Evolutionary conservation across 1,140 invertebrate species (phyloP).

Genomic region (Tetragonula clypearis): DNA sequence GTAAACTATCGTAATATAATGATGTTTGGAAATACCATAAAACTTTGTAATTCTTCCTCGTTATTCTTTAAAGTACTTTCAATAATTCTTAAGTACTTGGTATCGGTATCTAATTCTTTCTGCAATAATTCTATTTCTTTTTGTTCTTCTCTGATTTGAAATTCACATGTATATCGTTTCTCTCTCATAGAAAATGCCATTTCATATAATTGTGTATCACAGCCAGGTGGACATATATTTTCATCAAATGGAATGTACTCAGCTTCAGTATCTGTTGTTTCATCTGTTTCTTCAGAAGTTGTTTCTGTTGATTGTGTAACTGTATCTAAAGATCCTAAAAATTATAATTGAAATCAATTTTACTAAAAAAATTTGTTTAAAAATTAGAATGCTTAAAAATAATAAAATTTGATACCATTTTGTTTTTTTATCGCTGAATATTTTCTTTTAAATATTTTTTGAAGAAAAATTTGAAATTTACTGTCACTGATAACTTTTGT

Average conservation of each 20-base stretch:
- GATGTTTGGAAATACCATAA: slow-evolving; percentile 71
- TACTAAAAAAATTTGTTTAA: not conserved
- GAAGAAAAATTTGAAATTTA: slow-evolving; percentile 88
- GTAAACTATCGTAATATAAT: slow-evolving; percentile 34
- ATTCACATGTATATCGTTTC: slow-evolving; percentile 81
- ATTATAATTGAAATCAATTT: slow-evolving; percentile 19
- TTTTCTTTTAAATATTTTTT: slow-evolving; percentile 90
- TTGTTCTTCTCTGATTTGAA: slow-evolving; percentile 76
- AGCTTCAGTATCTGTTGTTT: slow-evolving; percentile 84
- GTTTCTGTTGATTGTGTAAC: slow-evolving; percentile 82
- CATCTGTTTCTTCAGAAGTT: slow-evolving; percentile 81
- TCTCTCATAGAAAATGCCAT: slow-evolving; percentile 84
- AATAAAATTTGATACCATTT: slow-evolving; percentile 64
- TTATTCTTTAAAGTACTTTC: slow-evolving; percentile 68
- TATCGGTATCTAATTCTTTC: slow-evolving; percentile 76
- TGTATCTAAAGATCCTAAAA: slow-evolving; percentile 75
- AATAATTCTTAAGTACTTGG: slow-evolving; percentile 71
- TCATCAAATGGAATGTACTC: slow-evolving; percentile 87
- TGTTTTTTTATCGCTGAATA: slow-evolving; percentile 78
- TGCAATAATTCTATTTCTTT: slow-evolving; percentile 78
- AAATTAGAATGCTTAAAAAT: not conserved
- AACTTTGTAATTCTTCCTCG: slow-evolving; percentile 74
- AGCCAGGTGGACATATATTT: slow-evolving; percentile 88
- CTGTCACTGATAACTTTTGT: slow-evolving; percentile 85
- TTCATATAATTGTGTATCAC: slow-evolving; percentile 86